Conservation (phyloP, 2,888 invertebrate genomes). For the Eupithecia exiguata region DNA sequence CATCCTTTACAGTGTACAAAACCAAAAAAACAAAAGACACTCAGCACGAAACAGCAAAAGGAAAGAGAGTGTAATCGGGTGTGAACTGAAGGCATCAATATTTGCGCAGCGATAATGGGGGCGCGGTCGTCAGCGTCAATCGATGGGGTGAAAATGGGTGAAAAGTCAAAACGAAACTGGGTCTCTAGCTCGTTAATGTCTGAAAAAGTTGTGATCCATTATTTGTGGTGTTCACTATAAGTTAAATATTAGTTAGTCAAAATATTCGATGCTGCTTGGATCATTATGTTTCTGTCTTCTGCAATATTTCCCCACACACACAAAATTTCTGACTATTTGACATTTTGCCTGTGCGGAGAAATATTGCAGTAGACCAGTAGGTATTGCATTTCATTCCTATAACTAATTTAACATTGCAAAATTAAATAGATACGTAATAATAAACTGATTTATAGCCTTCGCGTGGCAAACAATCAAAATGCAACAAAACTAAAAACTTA, state of each 20-base stretch:
- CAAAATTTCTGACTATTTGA: no score
- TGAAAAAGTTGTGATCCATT: no score
- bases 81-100: constrained; percentile 48
- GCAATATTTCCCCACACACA: no score
- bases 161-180: constrained; percentile 2
- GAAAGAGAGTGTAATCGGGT: constrained; percentile 56
- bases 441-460: constrained; percentile 11
- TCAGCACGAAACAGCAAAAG: constrained; percentile 44
- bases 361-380: no score
- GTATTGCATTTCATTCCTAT: no score
- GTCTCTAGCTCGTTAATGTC: neutral
- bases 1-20: no score
- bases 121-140: constrained; percentile 38
- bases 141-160: constrained; percentile 25
- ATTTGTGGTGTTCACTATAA: neutral
- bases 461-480: constrained; percentile 20
- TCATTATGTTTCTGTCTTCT: no score
- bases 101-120: constrained; percentile 48
- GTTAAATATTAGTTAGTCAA: neutral
- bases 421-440: no score
- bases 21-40: constrained; percentile 35
- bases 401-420: no score
- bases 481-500: constrained; percentile 21
- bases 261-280: neutral
- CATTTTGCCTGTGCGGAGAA: no score